Base-by-base conservation (phyloP, 2,113 vertebrate species). In the Amblyornis subalaris region DNA sequence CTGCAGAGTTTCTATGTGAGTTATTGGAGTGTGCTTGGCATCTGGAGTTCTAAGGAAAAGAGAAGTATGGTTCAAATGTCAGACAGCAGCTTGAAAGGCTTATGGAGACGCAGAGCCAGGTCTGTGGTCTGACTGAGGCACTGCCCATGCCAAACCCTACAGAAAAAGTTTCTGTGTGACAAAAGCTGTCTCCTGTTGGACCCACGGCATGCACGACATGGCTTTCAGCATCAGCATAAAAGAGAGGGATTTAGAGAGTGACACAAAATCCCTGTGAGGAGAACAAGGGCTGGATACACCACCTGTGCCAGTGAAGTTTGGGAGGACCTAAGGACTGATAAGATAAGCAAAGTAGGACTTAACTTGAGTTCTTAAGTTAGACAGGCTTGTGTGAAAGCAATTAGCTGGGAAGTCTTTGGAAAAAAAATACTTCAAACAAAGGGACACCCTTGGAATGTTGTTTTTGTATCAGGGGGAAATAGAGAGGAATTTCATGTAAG, bases 201-300 rank as follows among this genome's bases (percentile, higher is more conserved):
- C 10, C 10, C 0, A 0, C n/a, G 42, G 29, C 45, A 53, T 28
- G 29, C 2, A 17, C 45, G 58, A 18, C 14, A 15, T 5, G 9
- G 23, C 54, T 78, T 84, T 50, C 45, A 62, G 62, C 9, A 54
- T 81, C 61, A 64, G 33, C 0, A 3, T 33, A 6, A 45, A 70
- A 53, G 31, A 47, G 3, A 20, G n/a, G 36, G 12, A 24, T n/a
- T 82, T 57, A 31, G 29, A 73, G n/a, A 6, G 12, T 31, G 17
- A 25, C 29, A 44, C 14, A 12, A 73, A 90, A 26, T 57, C 54
- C 45, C 24, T 40, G 10, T 3, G 5, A 73, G 28, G 25, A 80
- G 25, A 47, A 10, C 18, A 57, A 58, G 10, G 25, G 9, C 17
- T 2, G 0, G 40, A 31, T 42, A 24, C 36, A 22, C 26, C 48